A percentile compares a stretch with the other conserved stretches of the same genome.
phyloP scores from a whole-genome alignment of 2,888 invertebrate species.

The Hyposoter dolosus region DNA sequence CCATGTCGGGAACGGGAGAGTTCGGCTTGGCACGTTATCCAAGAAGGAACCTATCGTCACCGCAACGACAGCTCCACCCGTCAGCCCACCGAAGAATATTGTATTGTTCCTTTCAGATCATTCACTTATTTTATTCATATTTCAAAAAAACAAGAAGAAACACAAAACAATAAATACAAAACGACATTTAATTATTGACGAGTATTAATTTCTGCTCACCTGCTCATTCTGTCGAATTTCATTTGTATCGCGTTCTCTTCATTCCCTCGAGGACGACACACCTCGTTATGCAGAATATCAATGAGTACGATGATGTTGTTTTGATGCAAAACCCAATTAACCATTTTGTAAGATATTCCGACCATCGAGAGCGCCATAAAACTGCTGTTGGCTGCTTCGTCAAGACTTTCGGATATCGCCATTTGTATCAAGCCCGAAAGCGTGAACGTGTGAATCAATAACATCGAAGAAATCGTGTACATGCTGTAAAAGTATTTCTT shows the following conservation, averaged over 20 bases:
- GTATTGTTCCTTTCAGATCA: conserved; percentile 49
- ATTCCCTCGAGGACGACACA: conserved; percentile 36
- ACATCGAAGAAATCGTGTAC: conserved; percentile 43
- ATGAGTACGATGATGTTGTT: conserved; percentile 38
- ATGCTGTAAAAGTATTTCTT: conserved; percentile 51
- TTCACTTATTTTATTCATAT: conserved; percentile 1
- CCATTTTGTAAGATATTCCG: conserved; percentile 57
- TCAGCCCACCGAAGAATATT: conserved; percentile 38
- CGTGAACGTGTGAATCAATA: conserved; percentile 29
- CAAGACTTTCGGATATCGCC: conserved; percentile 20
- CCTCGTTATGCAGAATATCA: conserved; percentile 30
- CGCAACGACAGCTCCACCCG: conserved; percentile 46
- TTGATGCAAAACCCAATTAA: conserved; percentile 35
- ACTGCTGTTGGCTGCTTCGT: conserved; percentile 35
- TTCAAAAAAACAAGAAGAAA: conserved; percentile 5
- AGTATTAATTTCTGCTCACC: conserved; percentile 27
- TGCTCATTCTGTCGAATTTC: conserved; percentile 44
- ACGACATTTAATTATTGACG: background rate
- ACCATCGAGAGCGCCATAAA: conserved; percentile 54
- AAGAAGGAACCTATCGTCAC: conserved; percentile 55
- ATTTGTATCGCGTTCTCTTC: conserved; percentile 53
- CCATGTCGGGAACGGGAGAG: conserved; percentile 60
- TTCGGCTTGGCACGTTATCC: conserved; percentile 51
- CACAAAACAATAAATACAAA: background rate
- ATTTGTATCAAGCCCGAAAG: conserved; percentile 47